Base-by-base conservation (phyloP, 2,113 vertebrate species). In the Thamnophis sirtalis region DNA sequence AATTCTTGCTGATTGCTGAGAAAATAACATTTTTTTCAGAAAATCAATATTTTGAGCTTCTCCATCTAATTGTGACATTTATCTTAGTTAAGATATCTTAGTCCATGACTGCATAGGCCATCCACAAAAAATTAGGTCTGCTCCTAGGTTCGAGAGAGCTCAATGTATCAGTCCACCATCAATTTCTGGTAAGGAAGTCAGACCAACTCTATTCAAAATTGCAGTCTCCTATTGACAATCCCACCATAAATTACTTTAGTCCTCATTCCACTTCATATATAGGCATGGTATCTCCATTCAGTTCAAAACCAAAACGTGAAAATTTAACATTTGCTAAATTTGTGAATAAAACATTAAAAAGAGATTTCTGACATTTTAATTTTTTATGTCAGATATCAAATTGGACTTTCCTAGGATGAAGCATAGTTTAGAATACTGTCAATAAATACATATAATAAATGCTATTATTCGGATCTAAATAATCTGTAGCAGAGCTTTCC, bases 201-300 rank as follows among this genome's bases (percentile, higher is more conserved):
- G 68, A 90, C 63, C 73, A 13, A 54, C 6, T 6, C 51, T 73
- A 24, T 73, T 90, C 49, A 90, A 6, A 80, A 15, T 13, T 26
- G 3, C 17, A 73, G 10, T 53, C 8, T 2, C n/a, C 19, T 63
- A 68, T 60, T 51, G 28, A 33, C 7, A 60, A 90, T 51, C 87
- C 19, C 80, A 43, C 26, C 11, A 33, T 28, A 38, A 26, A 10
- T 87, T 86, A 11, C 0, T 28, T 9, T 88, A 90, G 2, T 1
- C 17, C 9, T 55, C 22, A 13, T 21, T 80, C 17, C 6, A 33
- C 33, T 38, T 0, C 21, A 85, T 0, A 11, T 2, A 92, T 0
- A 48, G 38, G 92, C 55, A 60, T 87, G 84, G 22, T 91, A n/a
- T 0, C 63, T 9, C 0, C 24, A 0, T 3, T 84, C 86, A 86